These are phyloP conservation scores for Gouania willdenowi DNA, from an alignment of 2,797 vertebrate species.

Conservation along the genomic window DNA sequence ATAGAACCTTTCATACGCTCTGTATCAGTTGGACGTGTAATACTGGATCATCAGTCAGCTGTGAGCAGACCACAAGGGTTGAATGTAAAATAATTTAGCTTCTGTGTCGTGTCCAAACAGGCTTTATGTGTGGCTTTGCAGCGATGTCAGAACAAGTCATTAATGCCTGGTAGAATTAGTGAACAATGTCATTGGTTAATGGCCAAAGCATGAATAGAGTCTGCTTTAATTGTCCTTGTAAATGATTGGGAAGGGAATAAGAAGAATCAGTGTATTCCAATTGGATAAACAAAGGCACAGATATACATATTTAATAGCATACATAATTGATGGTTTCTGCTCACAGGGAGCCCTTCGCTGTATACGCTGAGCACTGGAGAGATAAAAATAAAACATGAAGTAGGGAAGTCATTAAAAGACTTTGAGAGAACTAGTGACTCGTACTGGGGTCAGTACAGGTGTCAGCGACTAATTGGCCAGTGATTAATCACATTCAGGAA, in stretches of 20 bases:
- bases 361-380: constrained; percentile 64
- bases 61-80: constrained; percentile 45
- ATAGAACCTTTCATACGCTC: constrained; percentile 50
- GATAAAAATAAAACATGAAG: constrained; percentile 74
- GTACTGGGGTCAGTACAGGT: constrained; percentile 42
- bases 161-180: constrained; percentile 25
- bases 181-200: constrained; percentile 10
- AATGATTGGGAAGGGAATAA: constrained; percentile 47
- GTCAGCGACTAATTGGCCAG: constrained; percentile 60
- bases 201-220: constrained; percentile 5
- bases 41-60: constrained; percentile 62
- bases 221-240: constrained; percentile 41
- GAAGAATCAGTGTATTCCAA: constrained; percentile 62
- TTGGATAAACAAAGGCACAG: constrained; percentile 71
- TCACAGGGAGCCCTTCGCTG: constrained; percentile 71
- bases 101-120: constrained; percentile 33
- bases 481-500: constrained; percentile 63
- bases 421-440: constrained; percentile 45
- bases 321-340: constrained; percentile 71
- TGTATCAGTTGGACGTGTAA: constrained; percentile 52
- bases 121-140: constrained; percentile 27
- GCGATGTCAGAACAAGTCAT: constrained; percentile 59
- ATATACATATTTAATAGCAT: constrained; percentile 76
- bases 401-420: constrained; percentile 67
- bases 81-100: constrained; percentile 57